Evolutionary conservation across 2,797 vertebrate genomes (phyloP).

Genomic region (Meda fulgida): DNA sequence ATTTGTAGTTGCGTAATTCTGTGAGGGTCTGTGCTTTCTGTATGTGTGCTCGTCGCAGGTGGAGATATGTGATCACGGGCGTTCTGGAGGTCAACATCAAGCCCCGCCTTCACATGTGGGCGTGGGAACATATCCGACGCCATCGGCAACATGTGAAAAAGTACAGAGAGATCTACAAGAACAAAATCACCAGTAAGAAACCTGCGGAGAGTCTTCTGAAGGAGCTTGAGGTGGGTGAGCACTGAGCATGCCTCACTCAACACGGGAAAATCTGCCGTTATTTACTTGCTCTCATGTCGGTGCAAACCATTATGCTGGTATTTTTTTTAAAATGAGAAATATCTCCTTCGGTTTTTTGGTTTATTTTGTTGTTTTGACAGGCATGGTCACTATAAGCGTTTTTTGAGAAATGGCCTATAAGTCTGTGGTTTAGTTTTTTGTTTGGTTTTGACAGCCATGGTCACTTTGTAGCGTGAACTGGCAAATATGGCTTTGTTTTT

Average conservation of each 20-base stretch:
- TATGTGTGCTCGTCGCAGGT: conserved; percentile 76
- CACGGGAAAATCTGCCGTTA: not conserved
- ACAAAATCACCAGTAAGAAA: conserved; percentile 91
- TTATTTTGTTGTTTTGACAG: not conserved
- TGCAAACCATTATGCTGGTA: not conserved
- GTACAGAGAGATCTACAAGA: conserved; percentile 91
- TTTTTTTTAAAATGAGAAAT: not conserved
- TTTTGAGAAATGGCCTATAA: not conserved
- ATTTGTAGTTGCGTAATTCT: not conserved
- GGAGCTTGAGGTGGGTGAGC: conserved; percentile 80
- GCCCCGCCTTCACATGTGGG: conserved; percentile 94
- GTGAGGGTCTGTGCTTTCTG: too few relatives aligned
- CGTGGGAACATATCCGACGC: conserved; percentile 86
- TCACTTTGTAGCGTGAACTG: not conserved
- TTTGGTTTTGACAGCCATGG: not conserved
- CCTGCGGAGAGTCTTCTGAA: conserved; percentile 80
- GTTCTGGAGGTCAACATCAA: conserved; percentile 90
- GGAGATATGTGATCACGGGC: conserved; percentile 86
- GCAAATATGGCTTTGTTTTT: not conserved
- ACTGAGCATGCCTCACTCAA: not conserved
- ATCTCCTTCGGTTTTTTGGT: not conserved
- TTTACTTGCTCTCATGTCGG: not conserved
- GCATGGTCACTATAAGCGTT: not conserved
- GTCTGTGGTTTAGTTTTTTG: not conserved
- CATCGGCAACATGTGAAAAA: conserved; percentile 85